Evolutionary conservation across 2,113 vertebrate genomes (phyloP), one percentile per base, ranked within the genome.

Genomic region (Cepphus grylle): DNA sequence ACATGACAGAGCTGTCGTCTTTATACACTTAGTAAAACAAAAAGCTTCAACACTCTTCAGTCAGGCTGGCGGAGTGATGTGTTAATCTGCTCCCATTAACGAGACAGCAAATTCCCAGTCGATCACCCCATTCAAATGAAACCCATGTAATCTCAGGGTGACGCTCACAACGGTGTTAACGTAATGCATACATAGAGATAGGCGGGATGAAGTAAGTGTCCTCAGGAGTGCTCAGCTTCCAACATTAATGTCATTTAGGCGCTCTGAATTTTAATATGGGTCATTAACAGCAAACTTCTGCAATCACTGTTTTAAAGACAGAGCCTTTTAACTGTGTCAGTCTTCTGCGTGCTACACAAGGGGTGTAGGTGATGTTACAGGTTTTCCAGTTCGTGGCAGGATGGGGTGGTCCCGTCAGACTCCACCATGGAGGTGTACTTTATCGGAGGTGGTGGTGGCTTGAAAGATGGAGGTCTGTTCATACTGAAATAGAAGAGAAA

Each of bases 401-500:
- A 92, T 13, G 95, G 59, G 11, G 92, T 74, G 69, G 36, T 87
- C 91, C 96, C 95, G 5, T 69, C 83, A 38, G 87, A 43, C 40
- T 97, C 98, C 25, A 85, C 83, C 79, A 98, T 97, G 88, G 95
- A 97, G 3, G 8, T 83, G 52, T 98, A 98, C 83, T 97, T 97
- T 92, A 98, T 71, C 2, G 98, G 98, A 73, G 97, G 97, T 25
- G 97, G 98, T 0, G 90, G 97, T 11, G 97, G 98, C 96, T 98
- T 98, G 96, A 98, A 98, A 72, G 98, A 80, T 2, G 97, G 98
- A 56, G 97, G 98, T 94, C 97, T 98, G 86, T 97, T 96, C 95
- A 97, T 94, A 43, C 98, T 98, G 80, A 45, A 96, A 97, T 2
- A 88, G 82, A 92, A 94, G 61, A 92, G 66, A 19, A 27, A 95